Evolutionary conservation across 2,797 vertebrate genomes (phyloP).

Genomic region (Streptopelia turtur): DNA sequence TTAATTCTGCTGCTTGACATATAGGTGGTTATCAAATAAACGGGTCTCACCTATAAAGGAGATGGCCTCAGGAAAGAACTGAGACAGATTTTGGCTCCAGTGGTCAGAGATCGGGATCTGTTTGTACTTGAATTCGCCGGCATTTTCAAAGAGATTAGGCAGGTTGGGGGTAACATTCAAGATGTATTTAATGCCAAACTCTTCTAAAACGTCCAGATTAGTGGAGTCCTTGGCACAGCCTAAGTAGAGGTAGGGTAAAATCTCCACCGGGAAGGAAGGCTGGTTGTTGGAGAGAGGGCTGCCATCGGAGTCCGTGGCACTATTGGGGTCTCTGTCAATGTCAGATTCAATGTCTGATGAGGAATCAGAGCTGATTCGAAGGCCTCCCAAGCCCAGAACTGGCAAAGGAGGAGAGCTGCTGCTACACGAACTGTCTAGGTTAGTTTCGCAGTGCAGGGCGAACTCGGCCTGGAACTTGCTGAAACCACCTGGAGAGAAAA

Average conservation of each 20-base stretch:
- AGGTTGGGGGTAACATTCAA: constrained; percentile 98
- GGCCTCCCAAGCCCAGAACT: constrained; percentile 92
- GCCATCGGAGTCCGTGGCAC: constrained; percentile 94
- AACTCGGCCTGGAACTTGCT: constrained; percentile 95
- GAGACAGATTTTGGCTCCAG: constrained; percentile 99
- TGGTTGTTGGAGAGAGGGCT: constrained; percentile 94
- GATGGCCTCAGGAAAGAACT: constrained; percentile 99
- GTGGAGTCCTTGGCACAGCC: constrained; percentile 99
- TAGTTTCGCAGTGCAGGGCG: constrained; percentile 94
- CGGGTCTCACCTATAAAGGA: constrained; percentile 94
- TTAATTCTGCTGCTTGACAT: not conserved
- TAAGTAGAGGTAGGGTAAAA: constrained; percentile 95
- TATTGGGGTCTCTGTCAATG: constrained; percentile 90
- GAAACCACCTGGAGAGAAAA: constrained; percentile 88
- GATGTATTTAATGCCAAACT: constrained; percentile 98
- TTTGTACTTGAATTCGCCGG: constrained; percentile 97
- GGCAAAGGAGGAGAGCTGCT: constrained; percentile 90
- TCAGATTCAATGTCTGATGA: constrained; percentile 97
- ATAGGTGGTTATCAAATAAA: not conserved
- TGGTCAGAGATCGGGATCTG: constrained; percentile 99
- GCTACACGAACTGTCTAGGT: constrained; percentile 91
- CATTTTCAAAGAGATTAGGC: constrained; percentile 98
- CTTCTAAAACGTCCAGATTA: constrained; percentile 94
- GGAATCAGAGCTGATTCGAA: constrained; percentile 95
- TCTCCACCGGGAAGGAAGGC: constrained; percentile 96